These are phyloP conservation scores for Phorcus lineatus DNA, from an alignment of 2,888 invertebrate species.

Conservation along the genomic window DNA sequence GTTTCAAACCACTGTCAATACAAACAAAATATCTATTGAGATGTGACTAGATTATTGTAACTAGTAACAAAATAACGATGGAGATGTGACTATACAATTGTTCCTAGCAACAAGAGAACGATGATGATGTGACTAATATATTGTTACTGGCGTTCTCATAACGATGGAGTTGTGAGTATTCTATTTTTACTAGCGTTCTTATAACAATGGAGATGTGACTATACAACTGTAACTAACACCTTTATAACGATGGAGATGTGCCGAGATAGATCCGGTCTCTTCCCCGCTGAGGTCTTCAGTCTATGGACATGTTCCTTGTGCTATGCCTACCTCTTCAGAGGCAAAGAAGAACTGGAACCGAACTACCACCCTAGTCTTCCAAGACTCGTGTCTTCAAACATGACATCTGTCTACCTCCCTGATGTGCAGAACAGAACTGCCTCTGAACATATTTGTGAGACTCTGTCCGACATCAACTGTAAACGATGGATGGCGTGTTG, in stretches of 20 bases:
- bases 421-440: constrained; percentile 33
- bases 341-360: background rate
- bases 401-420: constrained; percentile 6
- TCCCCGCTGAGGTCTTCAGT: constrained; percentile 40
- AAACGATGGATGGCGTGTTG: constrained; percentile 44
- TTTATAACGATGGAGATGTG: constrained; percentile 31
- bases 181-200: too few species aligned
- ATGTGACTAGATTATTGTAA: too few species aligned
- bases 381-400: background rate
- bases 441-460: constrained; percentile 27
- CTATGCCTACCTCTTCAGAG: constrained; percentile 48
- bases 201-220: too few species aligned
- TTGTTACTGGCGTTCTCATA: too few species aligned
- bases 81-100: too few species aligned
- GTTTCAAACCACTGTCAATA: too few species aligned
- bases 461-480: constrained; percentile 35
- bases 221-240: too few species aligned
- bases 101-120: too few species aligned
- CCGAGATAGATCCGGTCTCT: constrained; percentile 41
- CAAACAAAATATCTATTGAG: too few species aligned
- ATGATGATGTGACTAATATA: too few species aligned
- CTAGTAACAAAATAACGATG: too few species aligned
- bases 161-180: too few species aligned
- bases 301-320: constrained; percentile 50
- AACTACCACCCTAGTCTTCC: background rate